Evolutionary conservation across 2,888 invertebrate genomes (phyloP).

Genomic region (Mayetiola destructor): DNA sequence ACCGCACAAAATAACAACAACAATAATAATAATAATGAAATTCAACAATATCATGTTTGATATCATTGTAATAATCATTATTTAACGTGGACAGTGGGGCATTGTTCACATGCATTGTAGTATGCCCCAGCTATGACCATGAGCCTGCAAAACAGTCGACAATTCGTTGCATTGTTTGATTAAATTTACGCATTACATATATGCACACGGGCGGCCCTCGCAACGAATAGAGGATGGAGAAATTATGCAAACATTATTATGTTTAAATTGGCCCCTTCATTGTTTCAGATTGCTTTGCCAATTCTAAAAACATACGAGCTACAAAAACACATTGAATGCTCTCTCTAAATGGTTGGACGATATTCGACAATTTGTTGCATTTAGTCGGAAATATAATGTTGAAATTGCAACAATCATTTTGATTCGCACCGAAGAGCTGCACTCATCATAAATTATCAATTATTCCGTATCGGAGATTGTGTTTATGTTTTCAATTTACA

Average conservation of each 20-base stretch:
- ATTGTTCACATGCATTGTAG: too few relatives aligned
- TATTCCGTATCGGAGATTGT: slow-evolving; percentile 9
- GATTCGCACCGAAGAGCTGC: neutral
- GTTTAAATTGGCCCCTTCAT: neutral
- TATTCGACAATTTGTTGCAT: slow-evolving; percentile 1
- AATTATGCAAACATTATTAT: slow-evolving; percentile 13
- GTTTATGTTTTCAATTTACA: slow-evolving; percentile 9
- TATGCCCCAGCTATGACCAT: too few relatives aligned
- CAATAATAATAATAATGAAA: too few relatives aligned
- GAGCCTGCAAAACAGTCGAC: too few relatives aligned
- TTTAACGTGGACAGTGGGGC: too few relatives aligned
- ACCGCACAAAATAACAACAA: too few relatives aligned
- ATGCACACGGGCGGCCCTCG: too few relatives aligned
- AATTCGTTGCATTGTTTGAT: neutral
- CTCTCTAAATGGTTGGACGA: too few relatives aligned
- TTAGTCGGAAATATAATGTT: neutral
- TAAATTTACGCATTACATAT: neutral
- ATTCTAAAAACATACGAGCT: too few relatives aligned
- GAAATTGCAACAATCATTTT: slow-evolving; percentile 1
- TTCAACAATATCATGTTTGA: neutral
- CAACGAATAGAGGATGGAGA: too few relatives aligned
- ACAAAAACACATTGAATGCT: neutral
- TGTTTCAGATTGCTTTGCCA: slow-evolving; percentile 8
- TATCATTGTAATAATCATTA: slow-evolving; percentile 3
- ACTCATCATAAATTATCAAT: slow-evolving; percentile 11